phyloP scores from a whole-genome alignment of 2,113 vertebrate species.

The Tichodroma muraria region DNA sequence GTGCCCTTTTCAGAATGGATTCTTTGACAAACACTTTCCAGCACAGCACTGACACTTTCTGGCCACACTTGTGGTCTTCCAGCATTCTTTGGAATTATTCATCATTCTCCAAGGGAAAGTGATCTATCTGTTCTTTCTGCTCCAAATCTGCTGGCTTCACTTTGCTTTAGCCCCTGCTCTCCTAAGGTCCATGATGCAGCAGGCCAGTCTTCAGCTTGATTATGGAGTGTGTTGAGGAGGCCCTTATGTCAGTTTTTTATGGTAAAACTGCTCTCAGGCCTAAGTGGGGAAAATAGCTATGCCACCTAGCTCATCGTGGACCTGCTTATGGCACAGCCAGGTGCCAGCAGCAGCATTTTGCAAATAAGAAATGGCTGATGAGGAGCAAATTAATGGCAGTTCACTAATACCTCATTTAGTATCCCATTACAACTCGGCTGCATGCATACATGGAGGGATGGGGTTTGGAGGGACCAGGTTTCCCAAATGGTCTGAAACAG shows the following conservation, averaged over 20 bases:
- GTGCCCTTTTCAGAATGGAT: neutral
- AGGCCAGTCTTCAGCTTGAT: neutral
- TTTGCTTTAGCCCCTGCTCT: neutral
- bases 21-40: neutral
- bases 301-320: neutral
- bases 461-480: rapidly evolving
- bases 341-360: neutral
- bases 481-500: neutral
- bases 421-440: neutral
- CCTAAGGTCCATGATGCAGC: neutral
- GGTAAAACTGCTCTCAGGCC: neutral
- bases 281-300: neutral
- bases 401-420: neutral
- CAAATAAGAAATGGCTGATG: neutral
- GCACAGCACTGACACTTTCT: neutral
- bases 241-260: neutral
- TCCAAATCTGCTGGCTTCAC: neutral
- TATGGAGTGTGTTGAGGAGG: neutral
- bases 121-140: neutral
- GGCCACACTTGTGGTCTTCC: neutral
- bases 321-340: neutral
- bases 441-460: neutral
- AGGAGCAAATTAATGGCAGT: neutral
- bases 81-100: neutral
- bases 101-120: neutral